Conservation (phyloP, 2,797 vertebrate species). For the Galagoides demidoff region DNA sequence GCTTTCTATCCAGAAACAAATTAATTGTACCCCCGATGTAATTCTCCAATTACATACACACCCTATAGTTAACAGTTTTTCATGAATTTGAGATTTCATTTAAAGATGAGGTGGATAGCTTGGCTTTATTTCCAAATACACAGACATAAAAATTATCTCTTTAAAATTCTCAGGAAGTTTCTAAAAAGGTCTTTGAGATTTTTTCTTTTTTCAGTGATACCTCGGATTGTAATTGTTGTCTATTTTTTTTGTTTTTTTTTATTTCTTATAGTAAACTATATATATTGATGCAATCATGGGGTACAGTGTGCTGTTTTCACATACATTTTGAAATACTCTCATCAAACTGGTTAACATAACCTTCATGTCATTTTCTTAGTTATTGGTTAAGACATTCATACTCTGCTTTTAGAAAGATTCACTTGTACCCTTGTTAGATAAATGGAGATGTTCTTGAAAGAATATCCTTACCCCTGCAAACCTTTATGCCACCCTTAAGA, state of each 20-base stretch:
- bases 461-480: neutral
- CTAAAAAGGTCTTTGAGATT: constrained; percentile 26
- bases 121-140: constrained; percentile 55
- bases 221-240: neutral
- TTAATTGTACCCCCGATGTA: neutral
- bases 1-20: neutral
- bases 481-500: neutral
- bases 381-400: too few relatives aligned
- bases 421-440: too few relatives aligned
- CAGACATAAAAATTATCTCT: constrained; percentile 19
- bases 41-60: neutral
- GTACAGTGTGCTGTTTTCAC: too few relatives aligned
- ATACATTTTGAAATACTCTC: too few relatives aligned
- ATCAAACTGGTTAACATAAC: too few relatives aligned
- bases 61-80: neutral
- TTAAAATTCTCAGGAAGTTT: constrained; percentile 23
- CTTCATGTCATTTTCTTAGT: too few relatives aligned
- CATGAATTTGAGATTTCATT: constrained; percentile 38
- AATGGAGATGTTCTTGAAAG: neutral
- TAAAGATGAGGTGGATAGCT: constrained; percentile 5
- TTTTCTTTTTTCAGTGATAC: neutral
- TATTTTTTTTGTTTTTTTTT: neutral
- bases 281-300: too few relatives aligned
- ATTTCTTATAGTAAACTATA: too few relatives aligned
- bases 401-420: too few relatives aligned